phyloP scores from a whole-genome alignment of 2,113 vertebrate genomes.

The Sapayoa aenigma region DNA sequence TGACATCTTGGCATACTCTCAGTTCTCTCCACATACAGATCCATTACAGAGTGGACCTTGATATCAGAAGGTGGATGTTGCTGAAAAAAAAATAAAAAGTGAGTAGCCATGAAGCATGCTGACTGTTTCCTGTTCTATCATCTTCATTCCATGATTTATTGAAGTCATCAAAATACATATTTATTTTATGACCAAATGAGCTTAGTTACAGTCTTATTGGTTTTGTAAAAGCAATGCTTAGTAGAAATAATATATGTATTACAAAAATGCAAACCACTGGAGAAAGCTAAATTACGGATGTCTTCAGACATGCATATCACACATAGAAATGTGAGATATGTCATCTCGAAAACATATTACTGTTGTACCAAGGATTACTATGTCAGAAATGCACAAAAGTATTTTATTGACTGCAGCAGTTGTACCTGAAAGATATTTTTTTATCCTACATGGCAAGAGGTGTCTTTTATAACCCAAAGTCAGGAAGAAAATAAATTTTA shows the following conservation, averaged over 20 bases:
- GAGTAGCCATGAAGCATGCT: not conserved
- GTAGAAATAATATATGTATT: not conserved
- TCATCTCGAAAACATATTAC: not conserved
- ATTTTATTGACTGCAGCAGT: not conserved
- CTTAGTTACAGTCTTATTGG: not conserved
- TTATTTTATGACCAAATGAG: not conserved
- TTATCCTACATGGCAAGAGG: not conserved
- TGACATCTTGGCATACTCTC: not conserved
- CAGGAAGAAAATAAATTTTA: not conserved
- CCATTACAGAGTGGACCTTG: accelerated
- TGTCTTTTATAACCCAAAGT: not conserved
- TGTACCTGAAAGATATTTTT: not conserved
- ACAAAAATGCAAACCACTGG: not conserved
- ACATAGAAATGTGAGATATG: not conserved
- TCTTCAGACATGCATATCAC: not conserved
- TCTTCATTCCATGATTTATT: not conserved
- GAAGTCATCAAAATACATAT: not conserved
- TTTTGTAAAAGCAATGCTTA: not conserved
- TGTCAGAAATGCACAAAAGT: not conserved
- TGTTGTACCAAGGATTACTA: not conserved
- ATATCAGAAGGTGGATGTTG: not conserved
- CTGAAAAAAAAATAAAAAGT: not conserved
- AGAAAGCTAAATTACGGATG: not conserved
- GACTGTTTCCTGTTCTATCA: not conserved
- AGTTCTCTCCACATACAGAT: not conserved